These are phyloP conservation scores for Plemyria rubiginata DNA, from an alignment of 2,888 invertebrate species.

Conservation along the genomic window DNA sequence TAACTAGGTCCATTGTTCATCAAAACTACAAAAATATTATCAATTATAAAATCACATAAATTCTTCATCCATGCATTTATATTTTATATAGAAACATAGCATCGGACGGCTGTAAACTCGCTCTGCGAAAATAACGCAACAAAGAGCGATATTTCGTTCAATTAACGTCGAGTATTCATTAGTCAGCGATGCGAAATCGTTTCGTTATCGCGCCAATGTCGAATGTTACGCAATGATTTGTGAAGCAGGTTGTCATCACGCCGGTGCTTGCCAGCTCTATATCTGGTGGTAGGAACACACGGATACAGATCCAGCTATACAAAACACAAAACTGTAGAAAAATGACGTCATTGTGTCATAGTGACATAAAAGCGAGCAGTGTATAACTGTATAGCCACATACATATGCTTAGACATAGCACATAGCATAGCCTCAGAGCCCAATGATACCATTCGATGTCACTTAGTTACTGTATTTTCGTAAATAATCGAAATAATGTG, in stretches of 20 bases:
- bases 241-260: conserved; percentile 6
- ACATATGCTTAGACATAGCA: too few species aligned
- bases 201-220: conserved; percentile 50
- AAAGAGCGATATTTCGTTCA: conserved; percentile 63
- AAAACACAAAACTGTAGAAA: too few species aligned
- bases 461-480: too few species aligned
- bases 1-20: too few species aligned
- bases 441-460: too few species aligned
- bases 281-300: too few species aligned
- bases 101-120: conserved; percentile 26
- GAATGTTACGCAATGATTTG: conserved; percentile 33
- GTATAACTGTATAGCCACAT: too few species aligned
- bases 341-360: too few species aligned
- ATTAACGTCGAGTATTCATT: conserved; percentile 67
- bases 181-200: conserved; percentile 62
- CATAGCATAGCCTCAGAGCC: too few species aligned
- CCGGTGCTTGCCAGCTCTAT: not conserved
- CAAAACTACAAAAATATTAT: not conserved
- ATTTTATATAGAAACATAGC: conserved; percentile 16
- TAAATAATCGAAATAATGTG: too few species aligned
- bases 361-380: too few species aligned
- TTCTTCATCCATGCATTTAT: conserved; percentile 13
- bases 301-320: too few species aligned
- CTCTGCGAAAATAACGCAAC: conserved; percentile 41
- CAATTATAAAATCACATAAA: conserved; percentile 10